phyloP scores from a whole-genome alignment of 2,888 invertebrate species.

The Frankliniella fusca region DNA sequence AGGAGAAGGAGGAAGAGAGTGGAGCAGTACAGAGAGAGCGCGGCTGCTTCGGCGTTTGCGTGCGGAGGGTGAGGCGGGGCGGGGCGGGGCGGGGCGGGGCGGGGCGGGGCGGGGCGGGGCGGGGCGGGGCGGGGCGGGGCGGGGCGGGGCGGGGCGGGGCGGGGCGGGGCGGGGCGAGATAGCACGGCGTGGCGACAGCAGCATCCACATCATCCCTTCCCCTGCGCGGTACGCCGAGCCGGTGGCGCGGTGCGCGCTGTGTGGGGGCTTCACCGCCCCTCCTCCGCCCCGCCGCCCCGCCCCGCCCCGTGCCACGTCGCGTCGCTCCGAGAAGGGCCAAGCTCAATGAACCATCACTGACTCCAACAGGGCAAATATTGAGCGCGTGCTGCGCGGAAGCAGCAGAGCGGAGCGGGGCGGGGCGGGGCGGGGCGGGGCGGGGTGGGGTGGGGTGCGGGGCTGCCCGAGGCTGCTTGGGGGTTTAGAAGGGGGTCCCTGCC shows the following conservation, averaged over 20 bases:
- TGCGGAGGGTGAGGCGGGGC: too few relatives aligned
- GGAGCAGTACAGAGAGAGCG: too few relatives aligned
- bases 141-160: background rate
- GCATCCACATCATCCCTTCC: background rate
- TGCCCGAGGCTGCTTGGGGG: too few relatives aligned
- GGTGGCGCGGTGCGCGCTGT: background rate
- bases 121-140: background rate
- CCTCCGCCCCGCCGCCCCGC: background rate
- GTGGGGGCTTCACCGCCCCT: background rate
- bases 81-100: background rate
- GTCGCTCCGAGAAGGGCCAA: background rate
- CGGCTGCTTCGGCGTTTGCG: too few relatives aligned
- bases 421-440: background rate
- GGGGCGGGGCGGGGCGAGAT: background rate
- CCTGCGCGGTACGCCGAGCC: too few relatives aligned
- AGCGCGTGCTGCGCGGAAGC: background rate
- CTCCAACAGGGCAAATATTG: conserved; percentile 13
- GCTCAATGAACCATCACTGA: conserved; percentile 24
- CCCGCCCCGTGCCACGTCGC: background rate
- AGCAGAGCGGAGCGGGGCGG: background rate
- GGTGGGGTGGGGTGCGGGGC: background rate
- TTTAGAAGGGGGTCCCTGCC: too few relatives aligned
- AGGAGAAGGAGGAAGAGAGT: too few relatives aligned
- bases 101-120: background rate
- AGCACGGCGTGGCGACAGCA: background rate